Conservation (phyloP, 2,888 invertebrate genomes). For the Malacosoma neustria region DNA sequence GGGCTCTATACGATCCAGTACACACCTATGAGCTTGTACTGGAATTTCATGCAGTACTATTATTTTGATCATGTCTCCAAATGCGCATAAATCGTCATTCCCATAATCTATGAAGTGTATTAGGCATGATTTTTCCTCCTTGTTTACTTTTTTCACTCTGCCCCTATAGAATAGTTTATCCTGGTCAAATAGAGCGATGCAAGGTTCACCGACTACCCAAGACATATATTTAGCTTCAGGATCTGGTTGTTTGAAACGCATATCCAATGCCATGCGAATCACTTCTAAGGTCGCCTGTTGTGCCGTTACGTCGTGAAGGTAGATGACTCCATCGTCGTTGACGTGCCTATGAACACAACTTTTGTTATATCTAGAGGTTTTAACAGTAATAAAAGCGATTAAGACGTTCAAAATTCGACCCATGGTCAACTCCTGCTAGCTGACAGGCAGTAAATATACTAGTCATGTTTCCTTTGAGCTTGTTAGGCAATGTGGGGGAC, state of each 20-base stretch:
- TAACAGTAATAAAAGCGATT: too few relatives aligned
- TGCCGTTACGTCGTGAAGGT: constrained; percentile 40
- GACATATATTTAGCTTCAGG: constrained; percentile 58
- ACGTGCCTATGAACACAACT: constrained; percentile 55
- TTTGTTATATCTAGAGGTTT: too few relatives aligned
- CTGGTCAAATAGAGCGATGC: constrained; percentile 79
- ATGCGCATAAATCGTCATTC: constrained; percentile 79
- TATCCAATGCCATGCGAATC: constrained; percentile 65
- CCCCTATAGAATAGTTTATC: constrained; percentile 84
- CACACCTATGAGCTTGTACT: constrained; percentile 77
- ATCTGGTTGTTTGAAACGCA: constrained; percentile 53
- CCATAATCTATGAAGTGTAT: constrained; percentile 90
- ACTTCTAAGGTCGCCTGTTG: constrained; percentile 53
- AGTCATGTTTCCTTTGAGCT: too few relatives aligned
- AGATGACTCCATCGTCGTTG: constrained; percentile 62
- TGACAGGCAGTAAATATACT: too few relatives aligned
- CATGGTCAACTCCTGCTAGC: too few relatives aligned
- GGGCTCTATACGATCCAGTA: constrained; percentile 56
- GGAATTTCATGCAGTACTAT: constrained; percentile 79
- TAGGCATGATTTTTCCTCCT: constrained; percentile 46
- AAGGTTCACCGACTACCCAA: constrained; percentile 79
- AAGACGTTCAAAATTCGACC: too few relatives aligned
- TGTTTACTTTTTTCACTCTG: constrained; percentile 59
- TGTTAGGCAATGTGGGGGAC: too few relatives aligned
- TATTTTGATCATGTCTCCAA: constrained; percentile 74